phyloP scores from a whole-genome alignment of 2,113 vertebrate species.

The Epinephelus moara region DNA sequence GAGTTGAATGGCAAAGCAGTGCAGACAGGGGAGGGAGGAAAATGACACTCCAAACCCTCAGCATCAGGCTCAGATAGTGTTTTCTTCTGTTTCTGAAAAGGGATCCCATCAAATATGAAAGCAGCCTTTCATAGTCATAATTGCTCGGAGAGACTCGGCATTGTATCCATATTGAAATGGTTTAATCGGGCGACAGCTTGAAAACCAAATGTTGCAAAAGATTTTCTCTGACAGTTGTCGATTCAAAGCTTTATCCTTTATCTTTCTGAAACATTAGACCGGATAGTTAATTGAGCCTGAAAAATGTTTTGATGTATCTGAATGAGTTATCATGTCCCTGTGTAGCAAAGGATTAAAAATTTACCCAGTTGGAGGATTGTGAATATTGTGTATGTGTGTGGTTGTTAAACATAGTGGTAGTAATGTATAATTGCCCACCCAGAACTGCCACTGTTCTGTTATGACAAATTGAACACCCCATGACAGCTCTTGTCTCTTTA shows the following conservation, averaged over 20 bases:
- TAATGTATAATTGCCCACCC: slow-evolving; percentile 47
- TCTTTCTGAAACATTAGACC: slow-evolving; percentile 37
- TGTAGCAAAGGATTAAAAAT: slow-evolving; percentile 12
- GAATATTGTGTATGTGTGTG: background rate
- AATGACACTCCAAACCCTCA: background rate
- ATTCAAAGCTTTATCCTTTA: slow-evolving; percentile 35
- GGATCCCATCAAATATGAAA: slow-evolving; percentile 38
- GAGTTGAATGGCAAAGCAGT: slow-evolving; percentile 8
- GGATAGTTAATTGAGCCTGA: slow-evolving; percentile 43
- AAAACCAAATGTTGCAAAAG: slow-evolving; percentile 52
- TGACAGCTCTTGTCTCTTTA: slow-evolving; percentile 43
- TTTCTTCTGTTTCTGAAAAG: slow-evolving; percentile 33
- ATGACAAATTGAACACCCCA: slow-evolving; percentile 25
- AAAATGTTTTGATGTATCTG: slow-evolving; percentile 47
- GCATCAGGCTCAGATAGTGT: background rate
- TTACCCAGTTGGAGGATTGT: slow-evolving; percentile 6
- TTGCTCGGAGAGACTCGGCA: slow-evolving; percentile 38
- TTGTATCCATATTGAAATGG: slow-evolving; percentile 35
- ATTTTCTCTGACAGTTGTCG: background rate
- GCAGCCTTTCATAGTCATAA: slow-evolving; percentile 45
- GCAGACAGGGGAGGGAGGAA: background rate
- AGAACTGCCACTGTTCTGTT: slow-evolving; percentile 36
- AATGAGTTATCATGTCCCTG: slow-evolving; percentile 24
- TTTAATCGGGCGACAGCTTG: slow-evolving; percentile 60
- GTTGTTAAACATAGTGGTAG: slow-evolving; percentile 28